Evolutionary conservation across 2,797 vertebrate species (phyloP), one percentile per base, ranked within the genome.

Genomic region (Xyrichtys novacula): DNA sequence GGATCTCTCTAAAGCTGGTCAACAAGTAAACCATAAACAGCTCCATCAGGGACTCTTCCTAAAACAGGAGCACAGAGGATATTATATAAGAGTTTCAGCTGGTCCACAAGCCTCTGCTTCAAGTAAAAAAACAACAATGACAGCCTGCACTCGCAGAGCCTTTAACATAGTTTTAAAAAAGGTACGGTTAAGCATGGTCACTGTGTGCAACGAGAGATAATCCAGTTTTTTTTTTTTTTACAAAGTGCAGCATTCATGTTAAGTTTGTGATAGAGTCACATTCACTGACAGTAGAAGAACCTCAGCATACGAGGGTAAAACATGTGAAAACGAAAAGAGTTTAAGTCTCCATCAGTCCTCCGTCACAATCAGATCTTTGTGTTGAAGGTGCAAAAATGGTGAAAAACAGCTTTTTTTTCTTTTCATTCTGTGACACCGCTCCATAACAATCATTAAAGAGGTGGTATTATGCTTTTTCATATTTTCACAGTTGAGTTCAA

Each of bases 161-260:
- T 78, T 36, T 50, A 66, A 81, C 48, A 62, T 39, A 53, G 40
- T 20, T 48, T 17, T 23, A 53, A 66, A 57, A 44, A 53, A 40
- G 3, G 26, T 56, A 76, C 22, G 69, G 31, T 75, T 59, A 66
- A 72, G 71, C 54, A 64, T 58, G 68, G 81, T 61, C 69, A 67
- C 17, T 20, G 57, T 78, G 86, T 73, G 83, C 52, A 40, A 80
- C 29, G 65, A 62, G 53, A 81, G 71, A 73, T 1, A 52, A 55
- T 84, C 83, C 81, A 9, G 63, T 66, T 77, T 49, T 64, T 5
- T 47, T 80, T 47, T 66, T 77, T 49, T 64, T 5, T 47, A 81
- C 50, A 20, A 47, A 76, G 81, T 90, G 87, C 90, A 91, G 87
- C 83, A 85, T 88, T 86, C 42, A 70, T 50, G 55, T 63, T 38